A percentile compares a stretch with the other conserved stretches of the same genome.
phyloP scores from a whole-genome alignment of 2,797 vertebrate genomes.

The Selene dorsalis region DNA sequence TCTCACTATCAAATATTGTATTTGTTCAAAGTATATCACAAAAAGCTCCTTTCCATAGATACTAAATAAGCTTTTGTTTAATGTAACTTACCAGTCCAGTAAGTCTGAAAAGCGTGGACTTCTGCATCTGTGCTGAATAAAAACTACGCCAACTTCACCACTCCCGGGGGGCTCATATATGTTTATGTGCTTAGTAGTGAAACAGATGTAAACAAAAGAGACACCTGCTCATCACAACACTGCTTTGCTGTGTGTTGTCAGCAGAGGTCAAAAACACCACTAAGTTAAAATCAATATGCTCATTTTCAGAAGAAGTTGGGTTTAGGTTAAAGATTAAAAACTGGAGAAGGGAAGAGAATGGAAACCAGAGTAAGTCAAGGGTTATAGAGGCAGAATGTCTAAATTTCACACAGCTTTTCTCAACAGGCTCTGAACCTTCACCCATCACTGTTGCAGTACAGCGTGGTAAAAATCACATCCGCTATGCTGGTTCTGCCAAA shows the following conservation, averaged over 20 bases:
- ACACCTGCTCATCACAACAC: background rate
- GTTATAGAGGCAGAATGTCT: background rate
- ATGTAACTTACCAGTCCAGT: too few species aligned
- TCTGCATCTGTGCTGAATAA: background rate
- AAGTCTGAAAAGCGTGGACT: too few species aligned
- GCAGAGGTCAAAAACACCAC: background rate
- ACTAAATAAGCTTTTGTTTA: background rate
- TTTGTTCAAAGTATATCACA: background rate
- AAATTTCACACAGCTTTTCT: conserved; percentile 1
- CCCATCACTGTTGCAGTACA: background rate
- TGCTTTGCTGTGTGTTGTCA: background rate
- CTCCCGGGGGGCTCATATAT: background rate
- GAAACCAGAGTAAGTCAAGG: too few species aligned
- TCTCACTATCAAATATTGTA: too few species aligned
- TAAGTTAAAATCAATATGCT: conserved; percentile 7
- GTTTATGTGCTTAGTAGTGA: background rate
- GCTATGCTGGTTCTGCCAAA: background rate
- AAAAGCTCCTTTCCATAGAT: too few species aligned
- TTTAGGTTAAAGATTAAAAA: background rate
- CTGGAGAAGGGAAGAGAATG: background rate
- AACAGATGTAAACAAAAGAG: conserved; percentile 5
- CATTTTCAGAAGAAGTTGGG: background rate
- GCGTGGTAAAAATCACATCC: background rate
- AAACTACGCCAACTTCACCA: background rate
- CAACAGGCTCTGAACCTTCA: background rate